Conservation (phyloP, 2,113 vertebrate species). For the Nicator chloris region DNA sequence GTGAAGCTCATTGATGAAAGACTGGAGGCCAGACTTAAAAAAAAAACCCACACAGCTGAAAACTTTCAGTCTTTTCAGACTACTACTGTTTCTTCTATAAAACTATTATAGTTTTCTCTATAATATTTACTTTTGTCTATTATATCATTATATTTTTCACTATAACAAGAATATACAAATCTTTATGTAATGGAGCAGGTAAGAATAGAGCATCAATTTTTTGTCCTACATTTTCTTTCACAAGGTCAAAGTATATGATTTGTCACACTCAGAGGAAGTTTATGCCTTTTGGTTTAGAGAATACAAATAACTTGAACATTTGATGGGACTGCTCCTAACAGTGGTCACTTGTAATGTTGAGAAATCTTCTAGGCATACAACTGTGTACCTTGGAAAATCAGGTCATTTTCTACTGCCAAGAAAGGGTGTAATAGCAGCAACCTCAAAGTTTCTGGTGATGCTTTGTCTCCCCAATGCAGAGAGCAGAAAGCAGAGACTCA, state of each 20-base stretch:
- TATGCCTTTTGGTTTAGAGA: not conserved
- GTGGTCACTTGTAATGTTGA: not conserved
- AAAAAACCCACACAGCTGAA: not conserved
- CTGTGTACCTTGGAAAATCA: not conserved
- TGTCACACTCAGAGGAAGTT: not conserved
- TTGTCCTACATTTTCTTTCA: not conserved
- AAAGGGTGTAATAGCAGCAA: not conserved
- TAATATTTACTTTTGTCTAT: not conserved
- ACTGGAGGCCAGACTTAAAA: not conserved
- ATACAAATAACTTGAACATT: not conserved
- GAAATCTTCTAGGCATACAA: not conserved
- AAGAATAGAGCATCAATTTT: not conserved
- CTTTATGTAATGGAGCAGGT: not conserved
- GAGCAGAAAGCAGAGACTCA: not conserved
- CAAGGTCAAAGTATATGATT: accelerated
- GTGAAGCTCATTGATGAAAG: not conserved
- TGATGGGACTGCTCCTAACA: not conserved
- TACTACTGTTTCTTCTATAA: not conserved
- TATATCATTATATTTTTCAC: not conserved
- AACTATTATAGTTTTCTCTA: not conserved
- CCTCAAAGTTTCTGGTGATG: not conserved
- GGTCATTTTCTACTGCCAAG: not conserved
- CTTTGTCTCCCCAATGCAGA: not conserved
- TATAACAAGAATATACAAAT: not conserved
- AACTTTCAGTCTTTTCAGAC: not conserved